Conservation (phyloP, 53 echinoderm and acorn worm genomes). For the Echinometra lucunter region DNA sequence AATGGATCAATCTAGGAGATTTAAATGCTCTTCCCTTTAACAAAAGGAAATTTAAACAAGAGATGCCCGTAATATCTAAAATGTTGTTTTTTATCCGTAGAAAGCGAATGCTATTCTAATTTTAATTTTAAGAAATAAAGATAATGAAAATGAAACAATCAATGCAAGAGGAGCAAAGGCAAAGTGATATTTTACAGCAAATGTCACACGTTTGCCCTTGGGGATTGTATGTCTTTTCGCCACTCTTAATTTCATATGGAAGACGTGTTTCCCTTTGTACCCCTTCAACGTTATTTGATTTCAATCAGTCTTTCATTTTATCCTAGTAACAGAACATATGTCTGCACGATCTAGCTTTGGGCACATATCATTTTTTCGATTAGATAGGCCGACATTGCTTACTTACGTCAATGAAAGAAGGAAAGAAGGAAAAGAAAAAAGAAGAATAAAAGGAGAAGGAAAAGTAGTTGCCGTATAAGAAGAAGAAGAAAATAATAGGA, state of each 20-base stretch:
- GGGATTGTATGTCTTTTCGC: conserved; percentile 20
- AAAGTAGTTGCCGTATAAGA: background rate
- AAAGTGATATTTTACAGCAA: background rate
- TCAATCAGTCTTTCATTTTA: background rate
- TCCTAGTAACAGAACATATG: conserved; percentile 4
- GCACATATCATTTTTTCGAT: conserved; percentile 15
- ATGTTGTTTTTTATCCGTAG: background rate
- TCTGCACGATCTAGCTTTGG: conserved; percentile 22
- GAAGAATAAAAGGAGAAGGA: background rate
- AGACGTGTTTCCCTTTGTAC: conserved; percentile 6
- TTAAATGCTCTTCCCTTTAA: background rate
- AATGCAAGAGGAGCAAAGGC: background rate
- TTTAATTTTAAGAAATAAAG: background rate
- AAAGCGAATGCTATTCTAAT: background rate
- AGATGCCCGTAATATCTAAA: background rate
- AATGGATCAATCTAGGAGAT: too few relatives aligned
- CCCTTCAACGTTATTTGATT: conserved; percentile 22
- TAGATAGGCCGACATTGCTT: background rate
- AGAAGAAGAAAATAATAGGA: background rate
- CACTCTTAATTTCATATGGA: conserved; percentile 8
- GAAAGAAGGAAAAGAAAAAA: background rate
- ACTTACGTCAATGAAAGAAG: background rate
- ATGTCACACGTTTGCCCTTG: conserved; percentile 39
- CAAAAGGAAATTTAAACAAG: too few relatives aligned
- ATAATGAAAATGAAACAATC: conserved; percentile 18